A percentile compares a stretch with the other conserved stretches of the same genome.
These are phyloP conservation scores for Caenorhabditis angaria DNA, from an alignment of 2,888 invertebrate genomes.

Conservation along the genomic window DNA sequence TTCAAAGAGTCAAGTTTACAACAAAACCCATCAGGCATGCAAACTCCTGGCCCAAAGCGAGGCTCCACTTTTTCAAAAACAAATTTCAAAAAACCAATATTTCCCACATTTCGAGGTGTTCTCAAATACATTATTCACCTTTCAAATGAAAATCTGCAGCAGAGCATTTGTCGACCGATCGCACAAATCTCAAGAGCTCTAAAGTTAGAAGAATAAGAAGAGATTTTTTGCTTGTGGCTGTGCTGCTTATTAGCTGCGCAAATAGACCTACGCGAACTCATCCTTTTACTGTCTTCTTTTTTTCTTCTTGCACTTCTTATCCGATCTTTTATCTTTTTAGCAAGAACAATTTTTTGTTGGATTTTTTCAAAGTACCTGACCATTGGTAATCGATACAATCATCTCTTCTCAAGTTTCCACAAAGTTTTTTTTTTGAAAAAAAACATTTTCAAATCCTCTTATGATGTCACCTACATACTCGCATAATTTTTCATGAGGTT, in stretches of 20 bases:
- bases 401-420: no score
- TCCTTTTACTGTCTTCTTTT: neutral
- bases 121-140: neutral
- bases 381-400: no score
- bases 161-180: neutral
- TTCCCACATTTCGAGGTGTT: neutral
- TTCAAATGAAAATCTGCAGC: neutral
- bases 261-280: slow-evolving; percentile 1
- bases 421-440: no score
- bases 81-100: no score
- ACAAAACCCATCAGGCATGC: no score
- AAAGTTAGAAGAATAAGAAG: neutral
- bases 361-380: no score
- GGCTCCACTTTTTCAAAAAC: no score
- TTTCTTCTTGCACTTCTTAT: neutral
- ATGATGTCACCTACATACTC: neutral
- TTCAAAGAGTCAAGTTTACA: no score
- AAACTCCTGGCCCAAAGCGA: no score
- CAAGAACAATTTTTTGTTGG: no score
- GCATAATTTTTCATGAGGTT: neutral
- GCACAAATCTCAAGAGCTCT: neutral
- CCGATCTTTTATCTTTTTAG: neutral
- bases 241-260: neutral
- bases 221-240: neutral
- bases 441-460: neutral